Evolutionary conservation across 53 echinoderm and acorn worm genomes (phyloP), one percentile per base, ranked within the genome.

Genomic region (Crossaster papposus): DNA sequence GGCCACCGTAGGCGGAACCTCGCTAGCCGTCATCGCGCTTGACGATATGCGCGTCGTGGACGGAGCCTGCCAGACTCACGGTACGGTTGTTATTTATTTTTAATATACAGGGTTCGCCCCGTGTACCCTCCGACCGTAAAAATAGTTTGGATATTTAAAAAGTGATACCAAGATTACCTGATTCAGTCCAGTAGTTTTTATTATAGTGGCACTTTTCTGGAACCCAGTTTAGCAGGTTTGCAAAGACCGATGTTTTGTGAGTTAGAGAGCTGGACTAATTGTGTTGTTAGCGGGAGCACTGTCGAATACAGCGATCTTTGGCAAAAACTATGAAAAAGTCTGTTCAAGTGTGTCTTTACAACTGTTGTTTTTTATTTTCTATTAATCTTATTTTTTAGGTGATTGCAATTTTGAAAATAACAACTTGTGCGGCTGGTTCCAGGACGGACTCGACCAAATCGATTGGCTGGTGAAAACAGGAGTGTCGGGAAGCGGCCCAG

Each of bases 401-500:
- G 92, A 88, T n/a, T 96, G 96, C 62, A 84, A 70, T 85, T 96
- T 94, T 81, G 93, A 94, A 26, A 78, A 51, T 4, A 90, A 79
- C 53, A 15, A 72, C 64, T 64, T 94, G 51, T 96, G 94, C 54
- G 92, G 92, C 52, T 96, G 93, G 94, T 81, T 85, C 31, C 93
- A 93, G 65, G 92, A 89, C 23, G 50, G 76, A 35, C 70, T 79
- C 44, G 96, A 96, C 89, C 91, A 96, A 79, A 91, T 95, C 90
- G 95, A 99, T 92, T 99, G 99, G 99, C 79, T 93, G 35, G 71
- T 93, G 30, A 94, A 93, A 68, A 88, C 93, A 36, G 89, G 91
- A 2, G 23, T 44, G 20, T 22, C 26, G 0, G 87, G 87, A 23
- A 93, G 90, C 22, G 96, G 96, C 0, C 96, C 96, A 20, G 73